Percentiles rank a stretch among this genome's conserved stretches.
Evolutionary conservation across 2,888 invertebrate species (phyloP).

Genomic region (Craniophora ligustri): DNA sequence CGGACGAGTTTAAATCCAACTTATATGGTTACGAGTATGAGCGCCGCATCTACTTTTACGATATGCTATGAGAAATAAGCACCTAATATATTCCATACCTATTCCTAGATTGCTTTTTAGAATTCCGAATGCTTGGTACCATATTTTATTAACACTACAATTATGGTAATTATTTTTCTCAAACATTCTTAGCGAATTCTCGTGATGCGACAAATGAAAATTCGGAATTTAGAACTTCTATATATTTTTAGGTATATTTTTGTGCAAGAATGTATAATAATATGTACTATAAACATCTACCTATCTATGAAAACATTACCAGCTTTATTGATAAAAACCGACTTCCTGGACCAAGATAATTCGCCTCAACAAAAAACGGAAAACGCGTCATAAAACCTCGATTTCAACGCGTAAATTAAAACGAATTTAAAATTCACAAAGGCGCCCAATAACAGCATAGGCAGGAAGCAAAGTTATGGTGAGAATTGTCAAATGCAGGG

Average conservation of each 20-base stretch:
- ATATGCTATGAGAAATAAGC: slow-evolving; percentile 32
- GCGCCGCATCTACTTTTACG: slow-evolving; percentile 26
- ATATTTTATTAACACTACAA: slow-evolving; percentile 28
- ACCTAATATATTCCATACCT: slow-evolving; percentile 41
- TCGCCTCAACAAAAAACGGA: slow-evolving; percentile 1
- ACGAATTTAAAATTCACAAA: slow-evolving; percentile 34
- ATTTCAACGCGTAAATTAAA: slow-evolving; percentile 22
- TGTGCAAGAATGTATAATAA: too few relatives aligned
- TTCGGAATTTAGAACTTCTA: too few relatives aligned
- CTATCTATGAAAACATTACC: too few relatives aligned
- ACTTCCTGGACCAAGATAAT: slow-evolving; percentile 2
- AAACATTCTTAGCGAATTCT: neutral
- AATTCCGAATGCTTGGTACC: slow-evolving; percentile 18
- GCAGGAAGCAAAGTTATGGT: slow-evolving; percentile 56
- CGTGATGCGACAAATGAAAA: neutral
- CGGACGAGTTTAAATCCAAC: slow-evolving; percentile 17
- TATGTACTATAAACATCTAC: neutral
- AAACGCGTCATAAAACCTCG: slow-evolving; percentile 5
- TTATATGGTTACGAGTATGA: too few relatives aligned
- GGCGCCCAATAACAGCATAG: slow-evolving; percentile 38
- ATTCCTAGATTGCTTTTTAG: slow-evolving; percentile 31
- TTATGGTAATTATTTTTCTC: neutral
- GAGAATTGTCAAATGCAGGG: slow-evolving; percentile 66
- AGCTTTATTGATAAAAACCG: slow-evolving; percentile 10
- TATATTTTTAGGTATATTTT: too few relatives aligned